Base-by-base conservation (phyloP, 2,888 invertebrate genomes). In the Cepaea hortensis region DNA sequence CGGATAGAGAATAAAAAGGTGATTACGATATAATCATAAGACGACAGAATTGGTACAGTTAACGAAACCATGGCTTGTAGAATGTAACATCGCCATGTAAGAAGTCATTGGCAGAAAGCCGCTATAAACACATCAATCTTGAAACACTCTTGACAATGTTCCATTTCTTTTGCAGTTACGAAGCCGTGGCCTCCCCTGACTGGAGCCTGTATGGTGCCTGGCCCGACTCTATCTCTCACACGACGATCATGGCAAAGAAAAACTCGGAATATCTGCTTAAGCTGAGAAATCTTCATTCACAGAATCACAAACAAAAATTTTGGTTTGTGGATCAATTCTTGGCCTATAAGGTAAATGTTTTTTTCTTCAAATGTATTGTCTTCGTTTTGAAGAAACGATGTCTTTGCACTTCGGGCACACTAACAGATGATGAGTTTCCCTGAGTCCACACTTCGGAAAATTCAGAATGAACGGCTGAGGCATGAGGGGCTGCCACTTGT, bases 221-320 rank as follows among this genome's bases (percentile, higher is more conserved):
- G 90, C 90, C 90, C 1, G 90, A 90, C 79, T 89, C 89, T 3
- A 77, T 90, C 68, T 89, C 89, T 80, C 90, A 90, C 87, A 88
- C 88, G 5, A 88, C 86, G 13, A 79, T 90, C 48, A 87, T 90
- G 87, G 85, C 89, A 76, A 90, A 90, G 85, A 87, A 86, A 55
- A 88, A 89, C 80, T 85, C 88, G 3, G 84, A 87, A 73, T 90
- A 90, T 84, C 77, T 90, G 81, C 76, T 87, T 46, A 88, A 87
- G 80, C 77, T 90, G 65, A 81, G 89, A n/a, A 82, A 75, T 3
- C 72, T 90, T 61, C 89, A 90, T 68, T 82, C 86, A n/a, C 81
- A 88, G 81, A 86, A 88, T 55, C 80, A 73, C 23, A 88, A 85
- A 61, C 81, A 80, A 62, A 76, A 70, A 20, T 88, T 85, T 84